A percentile compares a stretch with the other conserved stretches of the same genome.
Conservation (phyloP, 2,113 vertebrate genomes). For the Gymnorhina tibicen region DNA sequence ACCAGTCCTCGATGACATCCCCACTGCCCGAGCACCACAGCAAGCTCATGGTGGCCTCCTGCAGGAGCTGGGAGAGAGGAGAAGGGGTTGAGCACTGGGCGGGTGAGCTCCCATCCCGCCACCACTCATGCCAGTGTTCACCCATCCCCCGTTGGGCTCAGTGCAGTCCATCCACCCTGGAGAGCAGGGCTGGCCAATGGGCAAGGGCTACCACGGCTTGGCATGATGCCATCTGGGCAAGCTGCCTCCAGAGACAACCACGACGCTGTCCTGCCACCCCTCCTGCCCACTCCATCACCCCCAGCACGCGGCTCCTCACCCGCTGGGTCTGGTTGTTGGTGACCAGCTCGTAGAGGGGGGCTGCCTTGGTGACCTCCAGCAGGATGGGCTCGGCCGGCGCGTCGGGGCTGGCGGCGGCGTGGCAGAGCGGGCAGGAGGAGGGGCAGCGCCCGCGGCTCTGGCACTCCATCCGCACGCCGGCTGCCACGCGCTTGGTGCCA, state of each 20-base stretch:
- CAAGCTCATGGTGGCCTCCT: slow-evolving; percentile 98
- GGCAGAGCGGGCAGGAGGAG: slow-evolving; percentile 90
- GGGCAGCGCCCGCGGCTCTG: slow-evolving; percentile 92
- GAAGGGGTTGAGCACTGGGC: neutral
- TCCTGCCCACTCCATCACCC: neutral
- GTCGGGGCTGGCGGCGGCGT: slow-evolving; percentile 76
- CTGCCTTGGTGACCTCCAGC: slow-evolving; percentile 91
- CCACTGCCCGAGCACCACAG: slow-evolving; percentile 96
- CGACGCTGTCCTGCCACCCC: fast-evolving
- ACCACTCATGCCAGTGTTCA: neutral
- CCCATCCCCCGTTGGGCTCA: neutral
- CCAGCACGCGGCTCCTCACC: slow-evolving; percentile 67
- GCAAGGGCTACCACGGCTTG: neutral
- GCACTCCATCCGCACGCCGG: slow-evolving; percentile 93
- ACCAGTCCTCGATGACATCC: slow-evolving; percentile 98
- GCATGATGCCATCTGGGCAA: neutral
- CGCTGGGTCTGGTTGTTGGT: slow-evolving; percentile 93
- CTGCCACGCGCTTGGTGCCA: slow-evolving; percentile 87
- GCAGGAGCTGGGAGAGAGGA: slow-evolving; percentile 79
- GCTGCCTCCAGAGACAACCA: neutral
- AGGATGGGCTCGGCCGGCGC: slow-evolving; percentile 85
- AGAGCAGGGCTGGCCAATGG: neutral
- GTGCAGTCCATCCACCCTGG: neutral
- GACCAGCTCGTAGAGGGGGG: slow-evolving; percentile 92
- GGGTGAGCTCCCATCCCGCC: neutral